Evolutionary conservation across 1,140 invertebrate genomes (phyloP).

Genomic region (Aphaenogaster rudis): DNA sequence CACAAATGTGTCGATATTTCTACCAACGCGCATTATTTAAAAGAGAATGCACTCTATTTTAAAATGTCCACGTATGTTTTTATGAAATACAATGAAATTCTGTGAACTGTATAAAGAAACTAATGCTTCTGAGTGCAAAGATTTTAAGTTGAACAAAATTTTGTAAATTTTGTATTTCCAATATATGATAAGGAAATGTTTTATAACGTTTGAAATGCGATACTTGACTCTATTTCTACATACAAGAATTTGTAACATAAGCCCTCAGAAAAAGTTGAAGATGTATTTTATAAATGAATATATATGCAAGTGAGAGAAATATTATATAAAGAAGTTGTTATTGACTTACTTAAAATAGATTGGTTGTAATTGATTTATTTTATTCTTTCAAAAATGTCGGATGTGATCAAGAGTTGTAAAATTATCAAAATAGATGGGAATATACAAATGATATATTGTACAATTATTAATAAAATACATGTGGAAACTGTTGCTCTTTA

Average conservation of each 20-base stretch:
- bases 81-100: constrained; percentile 1
- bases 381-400: neutral
- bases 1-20: constrained; percentile 24
- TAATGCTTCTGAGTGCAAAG: neutral
- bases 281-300: constrained; percentile 42
- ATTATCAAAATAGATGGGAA: neutral
- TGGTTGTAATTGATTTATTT: neutral
- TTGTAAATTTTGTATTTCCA: constrained; percentile 35
- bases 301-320: neutral
- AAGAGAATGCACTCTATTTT: neutral
- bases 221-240: constrained; percentile 16
- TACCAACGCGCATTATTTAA: neutral
- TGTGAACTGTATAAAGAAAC: constrained; percentile 11
- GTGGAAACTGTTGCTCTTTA: neutral
- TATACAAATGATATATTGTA: constrained; percentile 10
- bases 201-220: neutral
- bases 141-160: constrained; percentile 7
- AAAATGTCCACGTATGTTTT: neutral
- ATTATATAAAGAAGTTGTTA: neutral
- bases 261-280: neutral
- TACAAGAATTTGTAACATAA: neutral
- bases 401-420: neutral
- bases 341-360: neutral
- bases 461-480: constrained; percentile 35
- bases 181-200: constrained; percentile 5